These are phyloP conservation scores for Onthophagus taurus DNA, from an alignment of 1,140 invertebrate species.

Conservation along the genomic window DNA sequence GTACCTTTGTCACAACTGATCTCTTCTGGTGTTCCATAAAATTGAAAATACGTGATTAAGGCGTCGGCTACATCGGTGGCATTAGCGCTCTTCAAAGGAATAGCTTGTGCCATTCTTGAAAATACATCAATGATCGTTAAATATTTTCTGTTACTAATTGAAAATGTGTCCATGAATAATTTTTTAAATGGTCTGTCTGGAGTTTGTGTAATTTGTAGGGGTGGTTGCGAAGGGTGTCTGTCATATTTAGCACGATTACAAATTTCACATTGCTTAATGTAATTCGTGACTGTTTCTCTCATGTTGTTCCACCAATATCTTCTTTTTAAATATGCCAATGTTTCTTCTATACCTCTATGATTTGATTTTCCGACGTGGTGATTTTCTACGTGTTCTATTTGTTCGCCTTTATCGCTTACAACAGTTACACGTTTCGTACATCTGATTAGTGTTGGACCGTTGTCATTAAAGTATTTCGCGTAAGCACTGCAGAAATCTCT, in stretches of 20 bases:
- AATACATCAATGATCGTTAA: slow-evolving; percentile 7
- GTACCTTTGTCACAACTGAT: slow-evolving; percentile 6
- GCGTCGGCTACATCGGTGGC: slow-evolving; percentile 3
- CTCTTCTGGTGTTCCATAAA: slow-evolving; percentile 6
- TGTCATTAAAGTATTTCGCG: too few species aligned
- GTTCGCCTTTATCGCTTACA: too few species aligned
- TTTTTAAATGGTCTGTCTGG: slow-evolving; percentile 25
- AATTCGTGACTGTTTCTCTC: not conserved
- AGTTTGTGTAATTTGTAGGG: slow-evolving; percentile 23
- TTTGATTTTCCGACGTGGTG: slow-evolving; percentile 8
- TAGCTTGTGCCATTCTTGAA: slow-evolving; percentile 5
- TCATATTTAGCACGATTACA: slow-evolving; percentile 29
- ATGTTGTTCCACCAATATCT: slow-evolving; percentile 5
- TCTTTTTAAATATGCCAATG: slow-evolving; percentile 1
- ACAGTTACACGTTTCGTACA: too few species aligned
- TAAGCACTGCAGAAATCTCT: too few species aligned
- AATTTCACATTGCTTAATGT: slow-evolving; percentile 12
- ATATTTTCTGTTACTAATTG: slow-evolving; percentile 10
- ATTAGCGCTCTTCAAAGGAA: slow-evolving; percentile 7
- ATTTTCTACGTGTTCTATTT: slow-evolving; percentile 5
- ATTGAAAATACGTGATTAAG: slow-evolving; percentile 8
- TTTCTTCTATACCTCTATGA: slow-evolving; percentile 9
- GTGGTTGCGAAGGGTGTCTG: slow-evolving; percentile 22
- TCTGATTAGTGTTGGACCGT: too few species aligned
- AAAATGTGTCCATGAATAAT: slow-evolving; percentile 27